phyloP scores from a whole-genome alignment of 1,140 invertebrate genomes.

The Bicyclus anynana region DNA sequence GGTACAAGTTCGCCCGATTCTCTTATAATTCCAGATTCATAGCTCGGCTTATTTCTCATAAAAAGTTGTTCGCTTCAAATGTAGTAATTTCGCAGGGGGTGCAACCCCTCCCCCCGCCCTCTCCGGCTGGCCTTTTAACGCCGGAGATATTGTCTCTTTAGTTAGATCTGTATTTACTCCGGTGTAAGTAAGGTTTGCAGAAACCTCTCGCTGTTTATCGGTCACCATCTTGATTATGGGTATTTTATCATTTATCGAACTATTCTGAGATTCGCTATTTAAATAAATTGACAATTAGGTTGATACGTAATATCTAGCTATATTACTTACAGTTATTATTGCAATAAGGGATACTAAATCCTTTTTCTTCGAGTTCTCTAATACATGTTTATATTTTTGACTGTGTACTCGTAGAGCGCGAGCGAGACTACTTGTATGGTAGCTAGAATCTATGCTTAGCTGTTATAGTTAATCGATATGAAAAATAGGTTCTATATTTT shows the following conservation, averaged over 20 bases:
- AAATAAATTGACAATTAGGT: too few relatives aligned
- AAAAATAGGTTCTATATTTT: too few relatives aligned
- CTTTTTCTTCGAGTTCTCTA: too few relatives aligned
- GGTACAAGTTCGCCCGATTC: slow-evolving; percentile 52
- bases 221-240: not conserved
- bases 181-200: slow-evolving; percentile 48
- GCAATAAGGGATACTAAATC: too few relatives aligned
- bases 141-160: slow-evolving; percentile 74
- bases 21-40: slow-evolving; percentile 75
- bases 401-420: too few relatives aligned
- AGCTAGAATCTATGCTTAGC: too few relatives aligned
- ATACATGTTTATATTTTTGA: too few relatives aligned
- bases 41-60: slow-evolving; percentile 74
- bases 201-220: slow-evolving; percentile 23
- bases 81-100: slow-evolving; percentile 73
- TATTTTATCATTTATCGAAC: not conserved
- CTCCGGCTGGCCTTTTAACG: slow-evolving; percentile 71
- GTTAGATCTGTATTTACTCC: slow-evolving; percentile 71
- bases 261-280: too few relatives aligned
- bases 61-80: slow-evolving; percentile 76
- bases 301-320: too few relatives aligned
- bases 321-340: too few relatives aligned
- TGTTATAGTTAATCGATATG: too few relatives aligned
- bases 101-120: slow-evolving; percentile 38
- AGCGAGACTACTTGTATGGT: too few relatives aligned